Conservation (phyloP, 1,140 invertebrate species). For the Archivesica marissinica region DNA sequence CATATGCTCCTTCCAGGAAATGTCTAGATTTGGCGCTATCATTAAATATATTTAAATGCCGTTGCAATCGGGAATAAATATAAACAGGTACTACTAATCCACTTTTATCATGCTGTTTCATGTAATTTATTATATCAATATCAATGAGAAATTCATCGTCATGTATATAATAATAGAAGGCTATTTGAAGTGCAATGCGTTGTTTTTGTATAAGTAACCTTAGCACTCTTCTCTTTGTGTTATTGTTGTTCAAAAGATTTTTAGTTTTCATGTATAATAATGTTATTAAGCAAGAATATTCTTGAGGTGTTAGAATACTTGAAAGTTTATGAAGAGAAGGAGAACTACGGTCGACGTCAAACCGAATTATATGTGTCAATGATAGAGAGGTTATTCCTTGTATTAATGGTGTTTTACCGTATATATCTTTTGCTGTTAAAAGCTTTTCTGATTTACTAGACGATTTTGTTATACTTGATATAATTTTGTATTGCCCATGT, state of each 20-base stretch:
- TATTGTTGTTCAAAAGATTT: neutral
- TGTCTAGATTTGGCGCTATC: neutral
- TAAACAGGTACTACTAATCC: neutral
- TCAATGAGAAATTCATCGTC: neutral
- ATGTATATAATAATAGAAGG: neutral
- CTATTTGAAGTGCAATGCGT: neutral
- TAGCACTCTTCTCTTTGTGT: neutral
- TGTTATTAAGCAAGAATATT: neutral
- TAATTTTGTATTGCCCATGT: neutral
- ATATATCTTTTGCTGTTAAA: neutral
- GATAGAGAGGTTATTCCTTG: neutral
- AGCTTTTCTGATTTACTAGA: neutral
- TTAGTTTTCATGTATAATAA: neutral
- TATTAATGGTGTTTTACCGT: neutral
- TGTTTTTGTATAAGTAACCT: neutral
- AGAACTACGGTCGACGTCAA: neutral
- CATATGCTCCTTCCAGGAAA: neutral
- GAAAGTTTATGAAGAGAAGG: neutral
- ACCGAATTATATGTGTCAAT: neutral
- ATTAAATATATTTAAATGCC: neutral
- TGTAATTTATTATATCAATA: neutral
- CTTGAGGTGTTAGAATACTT: neutral
- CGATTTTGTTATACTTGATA: neutral
- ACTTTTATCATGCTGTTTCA: neutral
- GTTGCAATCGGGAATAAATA: neutral